Evolutionary conservation across 1,140 invertebrate genomes (phyloP), one percentile per base, ranked within the genome.

Genomic region (Hydropsyche tenuis): DNA sequence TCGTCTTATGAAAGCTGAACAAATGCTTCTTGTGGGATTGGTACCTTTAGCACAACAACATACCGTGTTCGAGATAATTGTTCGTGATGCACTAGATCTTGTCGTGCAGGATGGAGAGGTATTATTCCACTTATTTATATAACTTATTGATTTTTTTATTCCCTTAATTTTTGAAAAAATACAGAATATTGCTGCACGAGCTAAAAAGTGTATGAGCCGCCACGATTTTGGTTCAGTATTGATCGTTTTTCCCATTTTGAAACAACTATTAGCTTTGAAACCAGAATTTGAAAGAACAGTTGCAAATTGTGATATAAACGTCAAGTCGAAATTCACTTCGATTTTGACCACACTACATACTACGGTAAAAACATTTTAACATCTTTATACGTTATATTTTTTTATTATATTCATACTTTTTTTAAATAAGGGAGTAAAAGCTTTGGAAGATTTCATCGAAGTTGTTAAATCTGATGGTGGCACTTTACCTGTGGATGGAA

Each of bases 401-500:
- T 18, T 60, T 30, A 73, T 72, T 66, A 63, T 74, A 63, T 51
- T 60, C 73, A 22, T 27, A 12, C 62, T 73, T 77, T 81, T 63
- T 78, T 37, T 37, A 37, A 37, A 37, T 37, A 37, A 95, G 93
- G 94, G 94, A 56, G 89, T 91, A 30, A 94, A 94, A 85, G 93
- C 94, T 20, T 84, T 98, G 74, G 96, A 98, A 82, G 95, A 97
- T 79, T 98, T 98, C 82, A 90, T 96, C 63, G 95, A 97, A 79
- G 94, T 91, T 78, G 90, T 98, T 56, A 89, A 94, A 79, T 90
- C 90, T 73, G 96, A 98, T 81, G 89, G 89, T 11, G 92, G 93
- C 42, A 89, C 91, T 3, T 84, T 86, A 11, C 95, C 97, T 0
- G 93, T 92, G 82, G 97, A 99, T 87, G 97, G 96, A 72, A 99